Evolutionary conservation across 2,797 vertebrate species (phyloP), one percentile per base, ranked within the genome.

Genomic region (Cichlasoma orientale): DNA sequence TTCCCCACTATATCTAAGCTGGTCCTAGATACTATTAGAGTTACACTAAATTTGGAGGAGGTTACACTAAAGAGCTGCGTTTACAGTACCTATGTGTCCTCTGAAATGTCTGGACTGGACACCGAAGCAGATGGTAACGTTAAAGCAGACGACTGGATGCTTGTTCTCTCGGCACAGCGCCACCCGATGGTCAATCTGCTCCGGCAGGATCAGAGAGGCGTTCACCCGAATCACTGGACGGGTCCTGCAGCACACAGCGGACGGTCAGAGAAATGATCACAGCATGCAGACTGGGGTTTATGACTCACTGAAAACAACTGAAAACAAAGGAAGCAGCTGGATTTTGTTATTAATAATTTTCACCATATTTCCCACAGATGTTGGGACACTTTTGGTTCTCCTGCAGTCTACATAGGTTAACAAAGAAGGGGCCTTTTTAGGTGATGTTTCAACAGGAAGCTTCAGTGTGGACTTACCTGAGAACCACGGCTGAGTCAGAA

Each of bases 171-270:
- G 6, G 78, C 98, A 99, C 74, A 95, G 91, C 52, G 92, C 87
- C 83, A 94, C 87, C 31, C 89, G 95, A 74, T 93, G 95, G 79
- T 99, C 97, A 78, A 99, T 90, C 77, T 95, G 94, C 75, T 92
- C 90, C 3, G 97, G 96, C 82, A 98, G 93, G 10, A 86, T 82
- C 90, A 99, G 91, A 38, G 88, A 95, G 14, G 95, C 96, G 80
- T 97, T 94, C 56, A 98, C 96, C 88, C 95, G 95, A 86, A 99
- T 91, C 70, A 99, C 97, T 0, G 98, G 97, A 75, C 97, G 97
- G 63, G 97, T 96, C 94, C 98, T 99, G 21, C 19, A 89, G 1
- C 61, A 77, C 3, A 86, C 44, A 90, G 1, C 59, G 75, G 2
- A 87, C 50, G 79, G 36, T 59, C 7, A 84, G 16, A 77, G 5